phyloP scores from a whole-genome alignment of 2,888 invertebrate genomes.

The Oligia strigilis region DNA sequence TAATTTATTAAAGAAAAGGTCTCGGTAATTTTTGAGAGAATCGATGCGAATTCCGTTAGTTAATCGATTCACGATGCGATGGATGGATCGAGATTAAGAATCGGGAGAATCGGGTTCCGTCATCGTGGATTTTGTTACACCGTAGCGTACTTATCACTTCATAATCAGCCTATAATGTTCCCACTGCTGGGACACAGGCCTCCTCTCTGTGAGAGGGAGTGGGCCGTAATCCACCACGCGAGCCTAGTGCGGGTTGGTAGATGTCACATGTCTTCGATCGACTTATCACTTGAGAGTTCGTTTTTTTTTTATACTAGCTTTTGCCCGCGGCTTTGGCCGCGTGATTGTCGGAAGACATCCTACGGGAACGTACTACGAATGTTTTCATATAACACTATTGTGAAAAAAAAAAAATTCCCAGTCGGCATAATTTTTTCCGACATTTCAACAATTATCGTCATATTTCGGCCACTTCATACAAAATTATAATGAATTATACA shows the following conservation, averaged over 20 bases:
- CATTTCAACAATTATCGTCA: neutral
- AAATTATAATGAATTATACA: too few relatives aligned
- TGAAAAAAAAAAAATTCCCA: neutral
- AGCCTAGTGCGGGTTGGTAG: too few relatives aligned
- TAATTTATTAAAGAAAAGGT: slow-evolving; percentile 70
- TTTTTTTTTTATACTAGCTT: neutral
- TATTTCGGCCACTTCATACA: too few relatives aligned
- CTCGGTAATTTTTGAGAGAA: slow-evolving; percentile 66
- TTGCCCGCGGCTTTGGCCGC: neutral
- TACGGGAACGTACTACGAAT: neutral
- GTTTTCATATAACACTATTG: neutral
- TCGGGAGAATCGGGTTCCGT: slow-evolving; percentile 70
- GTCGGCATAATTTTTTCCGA: neutral
- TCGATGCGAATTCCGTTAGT: slow-evolving; percentile 73
- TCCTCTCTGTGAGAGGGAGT: too few relatives aligned
- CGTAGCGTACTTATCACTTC: slow-evolving; percentile 22
- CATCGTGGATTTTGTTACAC: slow-evolving; percentile 69
- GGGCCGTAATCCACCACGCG: too few relatives aligned
- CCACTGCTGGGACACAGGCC: too few relatives aligned
- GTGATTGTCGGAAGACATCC: neutral
- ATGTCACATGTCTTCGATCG: too few relatives aligned
- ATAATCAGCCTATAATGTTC: too few relatives aligned
- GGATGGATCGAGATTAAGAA: slow-evolving; percentile 75
- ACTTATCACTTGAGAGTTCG: neutral
- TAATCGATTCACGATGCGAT: slow-evolving; percentile 79